Conservation (phyloP, 2,113 vertebrate genomes). For the Beaufortia kweichowensis region DNA sequence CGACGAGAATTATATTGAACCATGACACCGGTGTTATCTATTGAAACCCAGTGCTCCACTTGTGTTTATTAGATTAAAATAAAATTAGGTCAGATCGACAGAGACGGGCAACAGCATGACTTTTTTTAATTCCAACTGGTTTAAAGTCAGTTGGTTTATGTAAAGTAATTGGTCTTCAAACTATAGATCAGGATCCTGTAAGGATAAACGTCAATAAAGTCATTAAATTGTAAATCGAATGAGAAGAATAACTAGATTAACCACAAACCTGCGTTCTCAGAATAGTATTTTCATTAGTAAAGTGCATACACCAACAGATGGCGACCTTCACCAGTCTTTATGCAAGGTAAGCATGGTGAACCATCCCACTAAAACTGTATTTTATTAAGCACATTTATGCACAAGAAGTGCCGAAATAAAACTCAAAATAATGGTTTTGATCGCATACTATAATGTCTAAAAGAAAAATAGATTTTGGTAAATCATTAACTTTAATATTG, state of each 20-base stretch:
- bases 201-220: neutral
- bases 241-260: constrained; percentile 5
- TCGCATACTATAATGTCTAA: neutral
- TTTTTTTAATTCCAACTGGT: constrained; percentile 56
- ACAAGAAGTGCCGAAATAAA: neutral
- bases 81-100: constrained; percentile 55
- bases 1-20: constrained; percentile 12
- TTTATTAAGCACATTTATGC: neutral
- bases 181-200: neutral
- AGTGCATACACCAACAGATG: constrained; percentile 61
- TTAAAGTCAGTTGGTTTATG: constrained; percentile 44
- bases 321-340: constrained; percentile 58
- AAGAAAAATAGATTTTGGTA: neutral
- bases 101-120: neutral
- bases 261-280: neutral
- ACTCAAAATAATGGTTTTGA: neutral
- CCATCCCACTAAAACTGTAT: constrained; percentile 4
- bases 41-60: no score
- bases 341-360: neutral
- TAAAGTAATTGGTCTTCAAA: constrained; percentile 42
- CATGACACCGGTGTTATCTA: neutral
- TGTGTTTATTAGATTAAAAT: constrained; percentile 9
- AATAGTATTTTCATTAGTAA: neutral
- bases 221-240: neutral
- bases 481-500: neutral